These are phyloP conservation scores for Cryptus viduatorius DNA, from an alignment of 2,888 invertebrate genomes.

Conservation along the genomic window DNA sequence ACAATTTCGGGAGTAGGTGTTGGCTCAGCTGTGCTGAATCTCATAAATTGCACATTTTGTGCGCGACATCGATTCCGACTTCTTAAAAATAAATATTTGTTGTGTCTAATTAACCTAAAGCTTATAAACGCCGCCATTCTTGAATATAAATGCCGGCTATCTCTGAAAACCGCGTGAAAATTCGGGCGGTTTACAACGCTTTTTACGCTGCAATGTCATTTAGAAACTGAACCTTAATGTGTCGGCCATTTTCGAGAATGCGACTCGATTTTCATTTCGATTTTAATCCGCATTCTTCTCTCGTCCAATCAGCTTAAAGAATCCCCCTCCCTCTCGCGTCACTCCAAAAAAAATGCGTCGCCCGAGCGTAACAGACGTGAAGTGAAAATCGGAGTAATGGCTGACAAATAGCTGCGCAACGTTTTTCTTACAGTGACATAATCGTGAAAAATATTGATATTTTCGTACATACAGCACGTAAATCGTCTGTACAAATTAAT, in stretches of 20 bases:
- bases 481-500: background rate
- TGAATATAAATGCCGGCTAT: constrained; percentile 54
- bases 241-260: too few relatives aligned
- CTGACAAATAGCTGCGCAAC: constrained; percentile 38
- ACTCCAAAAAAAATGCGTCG: background rate
- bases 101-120: constrained; percentile 73
- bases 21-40: constrained; percentile 5
- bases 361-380: constrained; percentile 30
- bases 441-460: constrained; percentile 44
- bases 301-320: background rate
- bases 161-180: constrained; percentile 2
- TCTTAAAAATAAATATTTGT: constrained; percentile 65
- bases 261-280: too few relatives aligned
- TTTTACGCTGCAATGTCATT: too few relatives aligned
- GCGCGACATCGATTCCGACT: constrained; percentile 60
- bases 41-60: constrained; percentile 41
- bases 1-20: constrained; percentile 41
- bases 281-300: too few relatives aligned
- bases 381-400: constrained; percentile 56
- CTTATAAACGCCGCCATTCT: constrained; percentile 72
- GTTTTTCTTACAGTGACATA: constrained; percentile 66
- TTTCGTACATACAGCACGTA: background rate
- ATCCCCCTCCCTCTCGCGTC: background rate
- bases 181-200: background rate
- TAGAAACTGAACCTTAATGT: too few relatives aligned